Evolutionary conservation across 37 sponge, comb jelly and placozoan genomes (phyloP).

Genomic region (Diacarnus erythraeanus): DNA sequence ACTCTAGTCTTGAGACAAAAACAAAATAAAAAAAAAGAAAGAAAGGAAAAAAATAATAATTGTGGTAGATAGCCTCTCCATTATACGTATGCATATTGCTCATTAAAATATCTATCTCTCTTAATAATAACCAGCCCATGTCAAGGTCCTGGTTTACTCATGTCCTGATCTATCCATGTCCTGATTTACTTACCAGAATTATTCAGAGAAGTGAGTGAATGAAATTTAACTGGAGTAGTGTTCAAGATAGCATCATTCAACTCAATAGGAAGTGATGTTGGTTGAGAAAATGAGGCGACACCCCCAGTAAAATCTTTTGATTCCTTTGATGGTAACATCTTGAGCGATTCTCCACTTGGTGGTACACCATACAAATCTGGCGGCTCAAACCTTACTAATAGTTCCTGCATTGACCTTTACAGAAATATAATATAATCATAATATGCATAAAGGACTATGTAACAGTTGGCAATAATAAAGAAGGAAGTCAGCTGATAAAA

Average conservation of each 20-base stretch:
- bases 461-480: not conserved
- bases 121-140: too few relatives aligned
- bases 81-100: too few relatives aligned
- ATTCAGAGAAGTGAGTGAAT: not conserved
- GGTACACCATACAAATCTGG: constrained; percentile 64
- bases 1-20: too few relatives aligned
- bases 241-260: not conserved
- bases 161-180: too few relatives aligned
- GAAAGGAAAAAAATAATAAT: too few relatives aligned
- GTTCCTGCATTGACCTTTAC: constrained; percentile 78
- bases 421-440: not conserved
- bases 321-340: not conserved
- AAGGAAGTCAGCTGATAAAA: not conserved
- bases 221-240: not conserved
- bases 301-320: not conserved
- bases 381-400: constrained; percentile 76
- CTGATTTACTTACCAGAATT: too few relatives aligned
- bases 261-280: constrained; percentile 7
- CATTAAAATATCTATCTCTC: too few relatives aligned
- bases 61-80: too few relatives aligned
- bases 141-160: too few relatives aligned
- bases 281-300: not conserved
- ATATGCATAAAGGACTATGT: not conserved
- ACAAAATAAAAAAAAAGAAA: too few relatives aligned
- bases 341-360: constrained; percentile 4